Conservation (phyloP, 2,797 vertebrate species). For the Urophycis tenuis region DNA sequence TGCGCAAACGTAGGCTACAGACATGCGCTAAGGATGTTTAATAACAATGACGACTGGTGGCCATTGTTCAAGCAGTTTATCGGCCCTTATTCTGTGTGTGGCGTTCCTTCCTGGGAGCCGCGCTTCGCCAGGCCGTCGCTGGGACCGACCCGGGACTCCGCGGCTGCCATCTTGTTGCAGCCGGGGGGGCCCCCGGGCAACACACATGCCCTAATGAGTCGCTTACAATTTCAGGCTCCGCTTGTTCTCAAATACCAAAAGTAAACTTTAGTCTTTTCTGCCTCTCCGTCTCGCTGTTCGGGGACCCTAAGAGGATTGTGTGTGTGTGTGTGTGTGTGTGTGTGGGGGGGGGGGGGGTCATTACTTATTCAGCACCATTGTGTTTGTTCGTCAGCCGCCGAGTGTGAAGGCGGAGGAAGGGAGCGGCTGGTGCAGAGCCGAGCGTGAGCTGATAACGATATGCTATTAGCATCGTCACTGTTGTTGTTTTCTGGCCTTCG, state of each 20-base stretch:
- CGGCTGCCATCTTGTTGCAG: slow-evolving; percentile 60
- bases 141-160: slow-evolving; percentile 41
- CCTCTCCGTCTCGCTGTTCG: slow-evolving; percentile 45
- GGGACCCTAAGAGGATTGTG: slow-evolving; percentile 68
- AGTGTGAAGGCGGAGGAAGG: slow-evolving; percentile 53
- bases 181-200: slow-evolving; percentile 51
- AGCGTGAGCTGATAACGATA: slow-evolving; percentile 67
- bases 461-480: slow-evolving; percentile 55
- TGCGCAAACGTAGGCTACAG: not conserved
- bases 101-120: slow-evolving; percentile 54
- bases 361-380: slow-evolving; percentile 72
- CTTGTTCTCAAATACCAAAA: slow-evolving; percentile 70
- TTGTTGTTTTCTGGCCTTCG: slow-evolving; percentile 44
- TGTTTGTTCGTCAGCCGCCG: slow-evolving; percentile 67
- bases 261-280: slow-evolving; percentile 67
- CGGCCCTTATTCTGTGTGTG: slow-evolving; percentile 49
- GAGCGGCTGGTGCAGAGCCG: slow-evolving; percentile 43
- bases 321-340: too few species aligned
- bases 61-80: slow-evolving; percentile 43
- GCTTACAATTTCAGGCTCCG: slow-evolving; percentile 68
- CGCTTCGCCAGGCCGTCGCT: slow-evolving; percentile 59
- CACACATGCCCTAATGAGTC: slow-evolving; percentile 71
- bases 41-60: slow-evolving; percentile 11
- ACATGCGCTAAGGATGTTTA: not conserved
- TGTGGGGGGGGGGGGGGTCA: slow-evolving; percentile 36